Evolutionary conservation across 2,797 vertebrate genomes (phyloP).

Genomic region (Heterohyrax brucei): DNA sequence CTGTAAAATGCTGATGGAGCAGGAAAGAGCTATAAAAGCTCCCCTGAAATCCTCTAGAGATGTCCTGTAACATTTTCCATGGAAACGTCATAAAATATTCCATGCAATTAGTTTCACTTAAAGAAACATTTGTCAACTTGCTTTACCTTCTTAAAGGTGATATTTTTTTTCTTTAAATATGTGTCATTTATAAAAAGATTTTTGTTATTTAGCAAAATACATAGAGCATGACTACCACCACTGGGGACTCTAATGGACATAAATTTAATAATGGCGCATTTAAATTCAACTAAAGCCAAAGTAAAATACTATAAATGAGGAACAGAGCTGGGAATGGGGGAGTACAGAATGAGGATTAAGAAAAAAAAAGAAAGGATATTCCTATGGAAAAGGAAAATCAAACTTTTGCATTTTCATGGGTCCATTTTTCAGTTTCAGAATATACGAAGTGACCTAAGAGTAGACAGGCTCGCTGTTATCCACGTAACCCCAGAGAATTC

Average conservation of each 20-base stretch:
- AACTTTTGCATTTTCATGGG: constrained; percentile 49
- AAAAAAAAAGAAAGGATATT: neutral
- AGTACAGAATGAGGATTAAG: neutral
- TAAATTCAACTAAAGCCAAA: constrained; percentile 49
- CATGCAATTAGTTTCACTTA: constrained; percentile 85
- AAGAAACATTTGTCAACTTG: constrained; percentile 85
- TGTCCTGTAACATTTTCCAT: constrained; percentile 88
- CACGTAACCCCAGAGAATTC: constrained; percentile 72
- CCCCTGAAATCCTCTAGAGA: constrained; percentile 85
- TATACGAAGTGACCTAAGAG: constrained; percentile 74
- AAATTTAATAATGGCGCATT: constrained; percentile 62
- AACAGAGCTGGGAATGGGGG: neutral
- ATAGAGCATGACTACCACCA: neutral
- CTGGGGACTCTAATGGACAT: constrained; percentile 23
- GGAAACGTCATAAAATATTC: constrained; percentile 88
- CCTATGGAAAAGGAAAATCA: constrained; percentile 58
- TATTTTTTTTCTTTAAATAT: constrained; percentile 46
- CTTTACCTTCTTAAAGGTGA: constrained; percentile 82
- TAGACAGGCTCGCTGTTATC: constrained; percentile 68
- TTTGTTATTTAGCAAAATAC: constrained; percentile 69
- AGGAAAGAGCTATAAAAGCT: constrained; percentile 85
- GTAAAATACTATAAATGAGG: constrained; percentile 46
- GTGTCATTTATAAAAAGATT: constrained; percentile 63
- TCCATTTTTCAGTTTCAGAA: constrained; percentile 74
- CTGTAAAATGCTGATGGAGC: constrained; percentile 81